These are phyloP conservation scores for Malacoraja senta DNA, from an alignment of 2,797 vertebrate genomes.

Conservation along the genomic window DNA sequence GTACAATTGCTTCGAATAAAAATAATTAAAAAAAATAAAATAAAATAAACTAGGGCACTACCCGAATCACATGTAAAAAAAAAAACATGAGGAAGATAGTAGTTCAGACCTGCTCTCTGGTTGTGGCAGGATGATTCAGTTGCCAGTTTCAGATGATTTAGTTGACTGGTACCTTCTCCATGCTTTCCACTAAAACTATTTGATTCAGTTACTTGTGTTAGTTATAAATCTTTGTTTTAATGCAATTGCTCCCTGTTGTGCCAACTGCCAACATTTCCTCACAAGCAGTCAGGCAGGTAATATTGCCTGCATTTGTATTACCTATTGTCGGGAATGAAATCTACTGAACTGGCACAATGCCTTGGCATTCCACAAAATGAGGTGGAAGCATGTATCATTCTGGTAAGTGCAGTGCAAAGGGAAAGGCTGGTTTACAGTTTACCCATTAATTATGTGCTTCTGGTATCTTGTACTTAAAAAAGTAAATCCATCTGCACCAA, in stretches of 20 bases:
- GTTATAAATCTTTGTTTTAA: background rate
- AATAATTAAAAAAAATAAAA: too few species aligned
- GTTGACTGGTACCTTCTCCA: background rate
- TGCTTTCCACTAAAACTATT: background rate
- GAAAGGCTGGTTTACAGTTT: background rate
- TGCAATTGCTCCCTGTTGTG: background rate
- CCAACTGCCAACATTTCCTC: background rate
- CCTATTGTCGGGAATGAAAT: background rate
- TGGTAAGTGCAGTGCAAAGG: background rate
- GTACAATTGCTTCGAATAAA: too few species aligned
- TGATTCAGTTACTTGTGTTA: background rate
- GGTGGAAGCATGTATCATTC: background rate
- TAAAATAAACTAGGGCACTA: too few species aligned
- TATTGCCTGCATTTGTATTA: background rate
- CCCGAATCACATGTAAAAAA: too few species aligned
- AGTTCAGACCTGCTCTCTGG: too few species aligned
- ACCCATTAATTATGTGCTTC: background rate
- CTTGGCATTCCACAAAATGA: background rate
- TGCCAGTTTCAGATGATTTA: too few species aligned
- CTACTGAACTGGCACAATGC: background rate
- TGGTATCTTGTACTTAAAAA: background rate
- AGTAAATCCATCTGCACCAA: background rate
- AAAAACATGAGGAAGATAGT: too few species aligned
- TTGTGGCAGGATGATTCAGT: too few species aligned
- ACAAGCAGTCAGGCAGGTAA: background rate